These are phyloP conservation scores for Lissocephala sabroskyi DNA, from an alignment of 2,888 invertebrate genomes.

Conservation along the genomic window DNA sequence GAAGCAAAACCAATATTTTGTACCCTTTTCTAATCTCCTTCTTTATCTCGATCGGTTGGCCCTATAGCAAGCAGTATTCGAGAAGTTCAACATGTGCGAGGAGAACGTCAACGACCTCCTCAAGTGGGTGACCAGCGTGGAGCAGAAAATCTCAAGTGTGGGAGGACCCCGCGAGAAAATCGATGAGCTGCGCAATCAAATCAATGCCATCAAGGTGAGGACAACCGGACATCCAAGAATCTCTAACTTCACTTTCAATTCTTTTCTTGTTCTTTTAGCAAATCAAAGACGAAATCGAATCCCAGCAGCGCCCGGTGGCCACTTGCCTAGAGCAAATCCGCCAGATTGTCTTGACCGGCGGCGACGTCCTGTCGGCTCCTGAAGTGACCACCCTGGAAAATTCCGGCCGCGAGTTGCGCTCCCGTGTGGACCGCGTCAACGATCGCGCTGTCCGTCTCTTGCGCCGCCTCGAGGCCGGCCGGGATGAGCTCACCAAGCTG, in stretches of 20 bases:
- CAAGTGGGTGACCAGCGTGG: slow-evolving; percentile 89
- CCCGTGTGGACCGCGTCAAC: slow-evolving; percentile 85
- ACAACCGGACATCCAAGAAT: not conserved
- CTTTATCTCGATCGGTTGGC: slow-evolving; percentile 1
- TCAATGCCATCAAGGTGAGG: slow-evolving; percentile 86
- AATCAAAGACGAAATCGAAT: slow-evolving; percentile 91
- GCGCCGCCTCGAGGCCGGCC: slow-evolving; percentile 82
- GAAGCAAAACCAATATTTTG: slow-evolving; percentile 4
- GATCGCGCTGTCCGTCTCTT: slow-evolving; percentile 87
- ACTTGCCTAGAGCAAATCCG: slow-evolving; percentile 92
- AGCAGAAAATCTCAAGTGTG: slow-evolving; percentile 87
- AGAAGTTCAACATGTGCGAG: slow-evolving; percentile 93
- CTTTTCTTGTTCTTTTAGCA: slow-evolving; percentile 74
- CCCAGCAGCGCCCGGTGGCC: slow-evolving; percentile 86
- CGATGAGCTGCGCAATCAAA: slow-evolving; percentile 90
- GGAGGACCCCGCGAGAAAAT: slow-evolving; percentile 90
- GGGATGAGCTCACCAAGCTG: slow-evolving; percentile 91
- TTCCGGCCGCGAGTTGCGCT: slow-evolving; percentile 86
- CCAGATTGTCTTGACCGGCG: slow-evolving; percentile 90
- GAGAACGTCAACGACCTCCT: slow-evolving; percentile 87
- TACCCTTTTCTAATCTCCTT: slow-evolving; percentile 22
- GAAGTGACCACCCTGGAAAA: slow-evolving; percentile 91
- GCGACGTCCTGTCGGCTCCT: slow-evolving; percentile 92
- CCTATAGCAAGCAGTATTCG: slow-evolving; percentile 93
- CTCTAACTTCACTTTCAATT: not conserved